These are phyloP conservation scores for Rhodophaea formosa DNA, from an alignment of 2,888 invertebrate species.

Conservation along the genomic window DNA sequence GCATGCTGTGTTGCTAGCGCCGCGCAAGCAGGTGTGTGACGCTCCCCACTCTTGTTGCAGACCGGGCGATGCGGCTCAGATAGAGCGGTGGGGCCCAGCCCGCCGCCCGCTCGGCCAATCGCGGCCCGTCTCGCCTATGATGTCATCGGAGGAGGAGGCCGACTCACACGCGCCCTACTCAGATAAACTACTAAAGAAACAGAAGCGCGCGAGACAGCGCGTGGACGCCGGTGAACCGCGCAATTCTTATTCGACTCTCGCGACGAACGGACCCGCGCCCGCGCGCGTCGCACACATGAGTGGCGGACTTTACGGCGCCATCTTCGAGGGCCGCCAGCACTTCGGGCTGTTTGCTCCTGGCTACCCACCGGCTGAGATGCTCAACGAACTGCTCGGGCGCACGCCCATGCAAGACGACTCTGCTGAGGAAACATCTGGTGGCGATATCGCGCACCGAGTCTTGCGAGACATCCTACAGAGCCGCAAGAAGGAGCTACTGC, in stretches of 20 bases:
- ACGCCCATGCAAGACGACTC: slow-evolving; percentile 86
- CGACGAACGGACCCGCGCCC: slow-evolving; percentile 79
- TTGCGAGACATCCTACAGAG: slow-evolving; percentile 94
- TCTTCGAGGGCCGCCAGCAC: slow-evolving; percentile 90
- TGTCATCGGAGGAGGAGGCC: slow-evolving; percentile 98
- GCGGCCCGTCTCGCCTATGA: slow-evolving; percentile 92
- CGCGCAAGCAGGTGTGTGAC: slow-evolving; percentile 64
- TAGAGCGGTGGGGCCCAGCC: slow-evolving; percentile 78
- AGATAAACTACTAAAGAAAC: slow-evolving; percentile 95
- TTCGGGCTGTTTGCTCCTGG: slow-evolving; percentile 92
- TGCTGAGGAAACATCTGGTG: slow-evolving; percentile 75
- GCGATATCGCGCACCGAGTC: slow-evolving; percentile 89
- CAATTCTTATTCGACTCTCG: slow-evolving; percentile 90
- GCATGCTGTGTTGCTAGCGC: slow-evolving; percentile 46
- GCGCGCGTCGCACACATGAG: slow-evolving; percentile 89
- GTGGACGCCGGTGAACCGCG: slow-evolving; percentile 98
- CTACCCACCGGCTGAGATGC: slow-evolving; percentile 94
- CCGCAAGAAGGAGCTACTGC: slow-evolving; percentile 90
- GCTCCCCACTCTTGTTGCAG: slow-evolving; percentile 74
- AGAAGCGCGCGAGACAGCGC: slow-evolving; percentile 96
- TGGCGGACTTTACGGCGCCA: slow-evolving; percentile 92
- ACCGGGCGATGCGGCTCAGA: slow-evolving; percentile 76
- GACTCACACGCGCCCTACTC: slow-evolving; percentile 96
- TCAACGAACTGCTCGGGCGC: slow-evolving; percentile 92
- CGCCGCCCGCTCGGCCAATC: slow-evolving; percentile 89